phyloP scores from a whole-genome alignment of 2,888 invertebrate species.

The Achlya flavicornis region DNA sequence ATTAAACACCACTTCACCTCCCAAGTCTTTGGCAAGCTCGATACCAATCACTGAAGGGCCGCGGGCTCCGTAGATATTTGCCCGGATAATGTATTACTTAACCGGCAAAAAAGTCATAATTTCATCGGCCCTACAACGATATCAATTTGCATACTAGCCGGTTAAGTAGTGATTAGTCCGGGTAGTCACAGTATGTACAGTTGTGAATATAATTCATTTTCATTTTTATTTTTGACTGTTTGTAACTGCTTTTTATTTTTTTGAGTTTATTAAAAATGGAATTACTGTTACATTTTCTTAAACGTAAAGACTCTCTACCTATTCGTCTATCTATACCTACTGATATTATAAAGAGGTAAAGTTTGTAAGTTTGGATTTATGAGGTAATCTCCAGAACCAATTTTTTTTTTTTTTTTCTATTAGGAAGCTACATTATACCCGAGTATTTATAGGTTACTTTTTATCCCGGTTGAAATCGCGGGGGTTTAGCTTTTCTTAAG shows the following conservation, averaged over 20 bases:
- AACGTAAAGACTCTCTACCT: too few species aligned
- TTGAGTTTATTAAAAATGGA: not conserved
- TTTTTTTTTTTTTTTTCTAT: too few species aligned
- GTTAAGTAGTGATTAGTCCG: constrained; percentile 44
- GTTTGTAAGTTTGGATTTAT: too few species aligned
- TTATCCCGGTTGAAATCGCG: too few species aligned
- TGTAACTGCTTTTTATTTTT: too few species aligned
- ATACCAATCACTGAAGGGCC: constrained; percentile 32
- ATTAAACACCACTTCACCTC: constrained; percentile 1
- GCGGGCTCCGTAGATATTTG: constrained; percentile 49
- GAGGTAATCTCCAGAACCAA: too few species aligned
- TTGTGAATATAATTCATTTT: constrained; percentile 16
- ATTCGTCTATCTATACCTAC: too few species aligned
- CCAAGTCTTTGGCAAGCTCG: constrained; percentile 18
- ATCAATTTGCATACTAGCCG: constrained; percentile 55
- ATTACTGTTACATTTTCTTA: too few species aligned
- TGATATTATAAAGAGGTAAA: too few species aligned
- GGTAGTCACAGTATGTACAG: constrained; percentile 17
- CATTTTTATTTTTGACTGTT: not conserved
- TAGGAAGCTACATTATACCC: too few species aligned
- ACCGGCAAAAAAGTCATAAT: constrained; percentile 52
- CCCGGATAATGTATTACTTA: constrained; percentile 53
- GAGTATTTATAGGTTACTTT: too few species aligned
- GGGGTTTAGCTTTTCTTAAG: too few species aligned
- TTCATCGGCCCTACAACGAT: constrained; percentile 35